Percentiles rank a stretch among this genome's conserved stretches.
Conservation (phyloP, 2,888 invertebrate genomes). For the Pristionchus entomophagus region DNA sequence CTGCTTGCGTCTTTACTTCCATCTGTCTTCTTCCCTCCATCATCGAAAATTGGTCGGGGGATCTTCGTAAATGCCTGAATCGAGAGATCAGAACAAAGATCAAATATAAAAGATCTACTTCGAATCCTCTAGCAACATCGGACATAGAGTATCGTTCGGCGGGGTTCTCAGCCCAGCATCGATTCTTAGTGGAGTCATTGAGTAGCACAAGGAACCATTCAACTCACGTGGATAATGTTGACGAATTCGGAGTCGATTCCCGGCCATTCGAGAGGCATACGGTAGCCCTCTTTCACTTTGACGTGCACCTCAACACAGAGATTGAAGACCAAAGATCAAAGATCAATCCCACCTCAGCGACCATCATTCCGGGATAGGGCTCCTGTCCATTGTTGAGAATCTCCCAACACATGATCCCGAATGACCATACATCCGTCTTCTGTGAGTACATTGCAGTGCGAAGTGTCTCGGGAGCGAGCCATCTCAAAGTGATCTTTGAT, state of each 20-base stretch:
- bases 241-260: too few species aligned
- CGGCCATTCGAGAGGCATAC: too few species aligned
- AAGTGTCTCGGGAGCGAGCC: too few species aligned
- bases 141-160: slow-evolving; percentile 7
- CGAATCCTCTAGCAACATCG: neutral
- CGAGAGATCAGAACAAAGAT: neutral
- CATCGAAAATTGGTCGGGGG: neutral
- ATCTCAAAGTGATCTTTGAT: too few species aligned
- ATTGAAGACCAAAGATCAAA: too few species aligned
- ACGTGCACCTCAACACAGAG: slow-evolving; percentile 49
- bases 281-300: slow-evolving; percentile 52
- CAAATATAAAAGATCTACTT: neutral
- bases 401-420: too few species aligned
- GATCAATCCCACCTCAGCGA: neutral
- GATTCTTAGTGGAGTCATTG: neutral
- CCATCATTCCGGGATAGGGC: slow-evolving; percentile 11
- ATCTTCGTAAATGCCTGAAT: slow-evolving; percentile 17
- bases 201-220: neutral
- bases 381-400: slow-evolving; percentile 41
- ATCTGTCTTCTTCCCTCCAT: neutral
- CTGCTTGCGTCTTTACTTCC: neutral
- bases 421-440: too few species aligned
- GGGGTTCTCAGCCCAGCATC: slow-evolving; percentile 43
- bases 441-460: too few species aligned
- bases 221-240: neutral